Conservation (phyloP, 2,113 vertebrate genomes). For the Saiga tatarica region DNA sequence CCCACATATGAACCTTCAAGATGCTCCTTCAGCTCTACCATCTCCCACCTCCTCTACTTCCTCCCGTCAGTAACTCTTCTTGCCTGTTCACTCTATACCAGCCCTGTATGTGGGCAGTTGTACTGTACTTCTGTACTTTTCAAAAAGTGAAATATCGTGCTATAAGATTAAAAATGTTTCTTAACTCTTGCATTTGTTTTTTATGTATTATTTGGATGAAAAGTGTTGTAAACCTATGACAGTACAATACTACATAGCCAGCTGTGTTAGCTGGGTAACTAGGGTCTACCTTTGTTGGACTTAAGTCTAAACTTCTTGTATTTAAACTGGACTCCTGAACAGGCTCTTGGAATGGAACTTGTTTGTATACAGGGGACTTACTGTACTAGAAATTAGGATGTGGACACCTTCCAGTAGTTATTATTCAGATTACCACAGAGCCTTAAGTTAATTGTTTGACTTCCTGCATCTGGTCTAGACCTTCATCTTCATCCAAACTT, state of each 20-base stretch:
- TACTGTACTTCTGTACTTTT: not conserved
- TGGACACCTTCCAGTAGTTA: not conserved
- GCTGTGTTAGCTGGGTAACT: not conserved
- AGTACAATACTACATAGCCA: not conserved
- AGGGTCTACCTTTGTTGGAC: not conserved
- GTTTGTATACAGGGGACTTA: not conserved
- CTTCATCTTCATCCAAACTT: not conserved
- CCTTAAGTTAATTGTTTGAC: not conserved
- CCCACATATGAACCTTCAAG: not conserved
- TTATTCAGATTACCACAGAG: not conserved
- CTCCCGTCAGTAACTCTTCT: not conserved
- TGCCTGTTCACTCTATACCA: not conserved
- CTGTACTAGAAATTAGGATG: not conserved
- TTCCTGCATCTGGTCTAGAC: not conserved
- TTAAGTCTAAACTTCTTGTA: not conserved
- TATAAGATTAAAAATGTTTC: not conserved
- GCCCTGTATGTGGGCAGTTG: not conserved
- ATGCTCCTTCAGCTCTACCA: fast-evolving
- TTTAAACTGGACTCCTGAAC: not conserved
- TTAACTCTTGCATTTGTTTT: not conserved
- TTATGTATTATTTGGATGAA: not conserved
- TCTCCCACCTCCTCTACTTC: not conserved
- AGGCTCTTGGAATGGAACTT: not conserved
- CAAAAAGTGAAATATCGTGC: not conserved
- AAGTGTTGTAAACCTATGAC: not conserved